Conservation (phyloP, 2,888 invertebrate species). For the Acrobeloides nanus region DNA sequence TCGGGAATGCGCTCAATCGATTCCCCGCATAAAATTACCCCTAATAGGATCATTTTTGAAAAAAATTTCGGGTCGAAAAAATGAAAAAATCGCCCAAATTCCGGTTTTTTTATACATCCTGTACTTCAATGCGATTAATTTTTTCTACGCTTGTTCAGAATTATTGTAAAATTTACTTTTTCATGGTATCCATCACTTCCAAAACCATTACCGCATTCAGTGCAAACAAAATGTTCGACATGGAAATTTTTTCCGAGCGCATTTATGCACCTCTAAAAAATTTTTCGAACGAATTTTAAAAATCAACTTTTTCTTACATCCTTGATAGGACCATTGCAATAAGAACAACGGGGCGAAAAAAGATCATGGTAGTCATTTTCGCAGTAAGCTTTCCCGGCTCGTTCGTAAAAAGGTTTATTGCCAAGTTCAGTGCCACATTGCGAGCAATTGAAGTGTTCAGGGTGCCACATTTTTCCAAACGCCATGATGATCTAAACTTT, state of each 20-base stretch:
- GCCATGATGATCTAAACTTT: conserved; percentile 72
- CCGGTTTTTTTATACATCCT: too few relatives aligned
- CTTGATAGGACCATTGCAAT: conserved; percentile 94
- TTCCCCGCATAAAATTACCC: too few relatives aligned
- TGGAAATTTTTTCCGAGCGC: conserved; percentile 96
- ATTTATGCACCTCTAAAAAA: conserved; percentile 86
- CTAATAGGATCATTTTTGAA: too few relatives aligned
- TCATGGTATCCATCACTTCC: conserved; percentile 98
- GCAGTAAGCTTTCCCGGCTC: conserved; percentile 90
- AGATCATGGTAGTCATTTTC: conserved; percentile 95
- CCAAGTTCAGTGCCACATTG: conserved; percentile 93
- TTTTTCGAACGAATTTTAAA: neutral
- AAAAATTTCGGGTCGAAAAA: neutral
- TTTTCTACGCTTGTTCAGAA: too few relatives aligned
- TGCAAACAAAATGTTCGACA: conserved; percentile 96
- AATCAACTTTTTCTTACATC: conserved; percentile 71
- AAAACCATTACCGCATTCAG: conserved; percentile 89
- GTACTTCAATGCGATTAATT: too few relatives aligned
- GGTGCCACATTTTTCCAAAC: conserved; percentile 94
- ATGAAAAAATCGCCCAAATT: too few relatives aligned
- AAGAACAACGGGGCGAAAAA: conserved; percentile 94
- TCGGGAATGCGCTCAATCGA: too few relatives aligned
- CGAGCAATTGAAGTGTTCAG: conserved; percentile 94
- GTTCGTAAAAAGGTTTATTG: conserved; percentile 94
- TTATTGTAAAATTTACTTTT: conserved; percentile 46